These are phyloP conservation scores for Spodoptera litura DNA, from an alignment of 1,140 invertebrate genomes.

Conservation along the genomic window DNA sequence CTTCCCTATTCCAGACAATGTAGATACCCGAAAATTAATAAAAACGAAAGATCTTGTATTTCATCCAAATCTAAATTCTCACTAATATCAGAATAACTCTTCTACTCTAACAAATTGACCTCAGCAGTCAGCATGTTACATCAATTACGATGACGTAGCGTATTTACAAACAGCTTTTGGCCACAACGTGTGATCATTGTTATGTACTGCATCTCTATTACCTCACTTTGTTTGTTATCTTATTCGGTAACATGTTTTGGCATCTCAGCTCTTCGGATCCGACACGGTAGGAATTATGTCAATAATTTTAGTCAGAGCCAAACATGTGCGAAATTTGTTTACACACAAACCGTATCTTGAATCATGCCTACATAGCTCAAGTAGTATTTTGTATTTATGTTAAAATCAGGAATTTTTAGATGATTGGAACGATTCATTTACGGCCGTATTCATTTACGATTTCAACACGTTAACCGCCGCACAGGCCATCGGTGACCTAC, in stretches of 20 bases:
- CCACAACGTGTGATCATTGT: constrained; percentile 50
- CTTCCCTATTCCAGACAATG: too few species aligned
- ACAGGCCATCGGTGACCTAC: too few species aligned
- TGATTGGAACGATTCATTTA: neutral
- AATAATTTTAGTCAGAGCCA: constrained; percentile 45
- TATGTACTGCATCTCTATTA: constrained; percentile 48
- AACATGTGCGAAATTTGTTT: constrained; percentile 48
- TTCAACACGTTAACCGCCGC: neutral
- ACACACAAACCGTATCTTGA: constrained; percentile 27
- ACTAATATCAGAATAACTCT: neutral
- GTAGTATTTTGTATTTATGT: neutral
- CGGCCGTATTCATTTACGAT: neutral
- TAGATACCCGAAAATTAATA: too few species aligned
- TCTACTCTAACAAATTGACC: constrained; percentile 1
- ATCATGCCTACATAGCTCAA: constrained; percentile 21
- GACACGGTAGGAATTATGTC: constrained; percentile 48
- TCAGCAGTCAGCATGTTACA: constrained; percentile 38
- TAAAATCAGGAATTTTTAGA: neutral
- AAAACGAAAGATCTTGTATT: too few species aligned
- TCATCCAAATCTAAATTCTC: too few species aligned
- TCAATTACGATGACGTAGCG: constrained; percentile 11
- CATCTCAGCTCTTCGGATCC: constrained; percentile 21
- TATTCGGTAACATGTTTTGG: constrained; percentile 52
- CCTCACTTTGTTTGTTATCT: constrained; percentile 48
- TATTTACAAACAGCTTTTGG: constrained; percentile 38